Conservation (phyloP, 1,140 invertebrate species). For the Macrosteles quadrilineatus region DNA sequence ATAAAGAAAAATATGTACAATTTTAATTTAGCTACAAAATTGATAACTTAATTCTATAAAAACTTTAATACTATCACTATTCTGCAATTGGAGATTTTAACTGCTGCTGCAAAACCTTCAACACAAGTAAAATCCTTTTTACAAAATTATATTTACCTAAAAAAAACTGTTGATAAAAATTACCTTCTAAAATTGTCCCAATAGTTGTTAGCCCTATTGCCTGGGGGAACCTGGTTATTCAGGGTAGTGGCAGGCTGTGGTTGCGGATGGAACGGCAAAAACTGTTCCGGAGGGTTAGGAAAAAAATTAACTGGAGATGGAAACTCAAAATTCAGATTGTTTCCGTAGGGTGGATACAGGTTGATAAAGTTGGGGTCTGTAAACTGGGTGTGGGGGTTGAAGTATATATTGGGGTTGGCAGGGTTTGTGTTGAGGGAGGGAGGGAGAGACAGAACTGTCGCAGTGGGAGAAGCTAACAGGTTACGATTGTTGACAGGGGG, state of each 20-base stretch:
- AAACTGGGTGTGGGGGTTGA: slow-evolving; percentile 30
- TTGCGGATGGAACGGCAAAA: slow-evolving; percentile 11
- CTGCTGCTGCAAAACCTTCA: too few relatives aligned
- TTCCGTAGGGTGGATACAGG: slow-evolving; percentile 34
- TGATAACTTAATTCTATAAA: too few relatives aligned
- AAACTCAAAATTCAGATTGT: slow-evolving; percentile 41
- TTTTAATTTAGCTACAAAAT: too few relatives aligned
- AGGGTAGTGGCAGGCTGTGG: slow-evolving; percentile 52
- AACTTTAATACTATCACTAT: too few relatives aligned
- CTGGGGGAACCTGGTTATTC: slow-evolving; percentile 85
- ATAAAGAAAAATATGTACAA: too few relatives aligned
- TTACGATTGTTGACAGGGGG: slow-evolving; percentile 22
- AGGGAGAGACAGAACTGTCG: slow-evolving; percentile 49
- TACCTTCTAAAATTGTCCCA: slow-evolving; percentile 91
- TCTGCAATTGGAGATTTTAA: too few relatives aligned
- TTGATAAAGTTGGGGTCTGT: slow-evolving; percentile 34
- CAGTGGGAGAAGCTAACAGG: slow-evolving; percentile 48
- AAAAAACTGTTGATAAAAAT: slow-evolving; percentile 38
- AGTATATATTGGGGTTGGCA: slow-evolving; percentile 35
- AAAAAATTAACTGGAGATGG: slow-evolving; percentile 27
- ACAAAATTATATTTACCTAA: too few relatives aligned
- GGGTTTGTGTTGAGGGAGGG: slow-evolving; percentile 45
- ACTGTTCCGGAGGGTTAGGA: slow-evolving; percentile 33
- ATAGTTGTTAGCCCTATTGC: slow-evolving; percentile 85
- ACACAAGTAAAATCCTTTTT: neutral